A percentile compares a stretch with the other conserved stretches of the same genome.
These are phyloP conservation scores for Adineta ricciae DNA, from an alignment of 2,888 invertebrate species.

Conservation along the genomic window DNA sequence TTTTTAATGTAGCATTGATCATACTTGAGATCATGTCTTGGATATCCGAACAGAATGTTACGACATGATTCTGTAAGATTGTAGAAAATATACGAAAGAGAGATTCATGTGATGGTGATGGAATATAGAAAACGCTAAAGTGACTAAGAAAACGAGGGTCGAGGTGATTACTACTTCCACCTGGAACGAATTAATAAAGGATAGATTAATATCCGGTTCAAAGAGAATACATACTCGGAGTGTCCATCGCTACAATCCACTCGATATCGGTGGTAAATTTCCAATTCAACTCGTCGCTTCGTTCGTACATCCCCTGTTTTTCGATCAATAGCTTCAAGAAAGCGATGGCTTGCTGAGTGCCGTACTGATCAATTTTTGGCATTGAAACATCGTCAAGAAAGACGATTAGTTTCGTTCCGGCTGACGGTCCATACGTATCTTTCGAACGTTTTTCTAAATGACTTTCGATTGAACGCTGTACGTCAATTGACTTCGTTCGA, in stretches of 20 bases:
- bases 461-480: constrained; percentile 75
- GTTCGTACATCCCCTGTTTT: constrained; percentile 74
- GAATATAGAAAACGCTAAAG: constrained; percentile 75
- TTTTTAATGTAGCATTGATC: constrained; percentile 66
- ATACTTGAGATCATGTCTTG: constrained; percentile 60
- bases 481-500: constrained; percentile 76
- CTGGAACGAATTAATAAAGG: constrained; percentile 53
- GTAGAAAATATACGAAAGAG: constrained; percentile 71
- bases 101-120: constrained; percentile 68
- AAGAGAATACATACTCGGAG: constrained; percentile 35
- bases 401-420: constrained; percentile 74
- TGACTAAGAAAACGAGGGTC: constrained; percentile 81
- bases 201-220: too few species aligned
- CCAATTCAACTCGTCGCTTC: constrained; percentile 79
- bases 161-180: constrained; percentile 77
- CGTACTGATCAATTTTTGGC: constrained; percentile 73
- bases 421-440: constrained; percentile 75
- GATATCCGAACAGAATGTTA: constrained; percentile 61
- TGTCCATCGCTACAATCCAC: constrained; percentile 51
- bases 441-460: constrained; percentile 79
- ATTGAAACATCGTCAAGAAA: constrained; percentile 91
- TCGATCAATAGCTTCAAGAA: constrained; percentile 79
- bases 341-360: constrained; percentile 85
- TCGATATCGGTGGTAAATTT: constrained; percentile 71
- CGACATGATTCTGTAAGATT: constrained; percentile 68